phyloP scores from a whole-genome alignment of 2,113 vertebrate species.

The Lagenorhynchus albirostris region DNA sequence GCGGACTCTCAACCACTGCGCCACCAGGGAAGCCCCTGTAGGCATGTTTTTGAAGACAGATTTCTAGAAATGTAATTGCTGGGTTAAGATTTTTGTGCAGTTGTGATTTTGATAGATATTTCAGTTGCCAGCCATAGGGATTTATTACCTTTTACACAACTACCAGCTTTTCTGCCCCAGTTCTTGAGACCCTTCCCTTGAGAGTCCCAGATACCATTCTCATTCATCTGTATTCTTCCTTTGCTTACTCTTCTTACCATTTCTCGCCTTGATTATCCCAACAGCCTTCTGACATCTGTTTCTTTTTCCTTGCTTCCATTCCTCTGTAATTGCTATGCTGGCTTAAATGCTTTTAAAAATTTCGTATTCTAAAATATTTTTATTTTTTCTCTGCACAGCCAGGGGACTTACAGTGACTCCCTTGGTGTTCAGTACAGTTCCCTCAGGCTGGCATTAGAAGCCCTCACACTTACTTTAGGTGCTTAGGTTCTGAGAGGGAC shows the following conservation, averaged over 20 bases:
- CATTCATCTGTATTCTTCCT: not conserved
- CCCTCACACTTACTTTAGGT: not conserved
- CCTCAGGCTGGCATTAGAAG: not conserved
- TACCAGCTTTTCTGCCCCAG: not conserved
- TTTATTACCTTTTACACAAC: not conserved
- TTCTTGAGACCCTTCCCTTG: not conserved
- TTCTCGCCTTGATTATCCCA: not conserved
- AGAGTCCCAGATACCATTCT: not conserved
- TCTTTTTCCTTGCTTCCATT: not conserved
- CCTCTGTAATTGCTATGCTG: not conserved
- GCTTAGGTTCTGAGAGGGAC: not conserved
- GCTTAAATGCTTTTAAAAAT: not conserved
- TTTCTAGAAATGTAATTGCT: not conserved
- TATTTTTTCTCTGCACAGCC: not conserved
- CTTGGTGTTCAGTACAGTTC: not conserved
- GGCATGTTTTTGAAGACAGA: not conserved
- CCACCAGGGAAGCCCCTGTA: not conserved
- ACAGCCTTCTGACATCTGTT: not conserved
- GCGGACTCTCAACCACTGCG: too few relatives aligned
- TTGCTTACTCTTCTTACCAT: not conserved
- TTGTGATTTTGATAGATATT: not conserved
- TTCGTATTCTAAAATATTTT: not conserved
- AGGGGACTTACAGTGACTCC: not conserved
- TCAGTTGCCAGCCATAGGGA: not conserved
- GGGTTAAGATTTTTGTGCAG: not conserved